Conservation (phyloP, 2,888 invertebrate genomes). For the Ctena decussata region DNA sequence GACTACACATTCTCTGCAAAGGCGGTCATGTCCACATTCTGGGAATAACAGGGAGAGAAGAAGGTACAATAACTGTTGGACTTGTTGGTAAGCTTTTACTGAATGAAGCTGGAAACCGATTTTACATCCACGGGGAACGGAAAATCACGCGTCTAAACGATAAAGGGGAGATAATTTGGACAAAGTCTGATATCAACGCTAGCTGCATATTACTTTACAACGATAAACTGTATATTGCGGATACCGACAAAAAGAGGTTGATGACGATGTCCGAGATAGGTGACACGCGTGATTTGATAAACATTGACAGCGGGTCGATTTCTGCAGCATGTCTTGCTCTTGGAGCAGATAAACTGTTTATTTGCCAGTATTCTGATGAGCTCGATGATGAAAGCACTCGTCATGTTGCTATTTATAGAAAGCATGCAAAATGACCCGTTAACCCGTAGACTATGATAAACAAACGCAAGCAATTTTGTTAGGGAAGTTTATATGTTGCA, state of each 20-base stretch:
- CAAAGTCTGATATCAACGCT: slow-evolving; percentile 44
- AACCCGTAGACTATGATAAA: neutral
- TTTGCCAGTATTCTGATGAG: slow-evolving; percentile 53
- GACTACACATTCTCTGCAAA: slow-evolving; percentile 51
- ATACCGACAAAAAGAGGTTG: slow-evolving; percentile 46
- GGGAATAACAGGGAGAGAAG: slow-evolving; percentile 22
- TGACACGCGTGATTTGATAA: slow-evolving; percentile 38
- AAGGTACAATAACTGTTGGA: slow-evolving; percentile 18
- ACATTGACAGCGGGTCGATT: slow-evolving; percentile 27
- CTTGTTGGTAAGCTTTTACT: slow-evolving; percentile 41
- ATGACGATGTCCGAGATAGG: slow-evolving; percentile 27
- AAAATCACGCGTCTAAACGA: slow-evolving; percentile 41
- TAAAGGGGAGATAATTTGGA: slow-evolving; percentile 43
- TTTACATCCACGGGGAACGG: slow-evolving; percentile 51
- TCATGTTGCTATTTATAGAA: neutral
- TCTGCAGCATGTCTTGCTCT: slow-evolving; percentile 41
- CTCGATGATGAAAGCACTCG: slow-evolving; percentile 43
- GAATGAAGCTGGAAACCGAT: slow-evolving; percentile 26
- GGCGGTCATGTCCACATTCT: slow-evolving; percentile 51
- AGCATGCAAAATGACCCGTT: neutral
- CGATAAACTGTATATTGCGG: slow-evolving; percentile 49
- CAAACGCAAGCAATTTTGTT: neutral
- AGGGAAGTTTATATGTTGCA: no score
- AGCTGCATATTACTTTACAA: slow-evolving; percentile 42
- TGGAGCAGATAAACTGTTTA: slow-evolving; percentile 31